Evolutionary conservation across 2,113 vertebrate species (phyloP).

Genomic region (Nothobranchius furzeri): DNA sequence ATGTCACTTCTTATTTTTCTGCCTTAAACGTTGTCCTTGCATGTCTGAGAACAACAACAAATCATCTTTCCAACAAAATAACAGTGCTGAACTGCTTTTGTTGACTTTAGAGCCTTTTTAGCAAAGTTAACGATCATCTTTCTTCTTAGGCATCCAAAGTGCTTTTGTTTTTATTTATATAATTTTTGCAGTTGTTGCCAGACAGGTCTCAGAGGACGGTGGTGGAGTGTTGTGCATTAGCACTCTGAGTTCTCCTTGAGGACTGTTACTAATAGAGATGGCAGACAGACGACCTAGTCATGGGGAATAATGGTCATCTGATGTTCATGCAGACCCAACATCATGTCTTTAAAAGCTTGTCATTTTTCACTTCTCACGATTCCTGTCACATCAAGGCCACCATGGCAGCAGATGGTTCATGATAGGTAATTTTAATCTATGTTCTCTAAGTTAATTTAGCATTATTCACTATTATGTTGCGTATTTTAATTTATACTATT

Average conservation of each 20-base stretch:
- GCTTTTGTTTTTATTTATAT: conserved; percentile 30
- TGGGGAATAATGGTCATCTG: conserved; percentile 41
- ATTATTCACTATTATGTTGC: too few relatives aligned
- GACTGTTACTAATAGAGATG: conserved; percentile 39
- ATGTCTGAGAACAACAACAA: background rate
- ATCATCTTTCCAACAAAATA: too few relatives aligned
- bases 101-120: background rate
- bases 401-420: conserved; percentile 4
- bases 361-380: conserved; percentile 10
- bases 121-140: background rate
- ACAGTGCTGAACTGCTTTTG: too few relatives aligned
- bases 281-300: conserved; percentile 47
- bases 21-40: background rate
- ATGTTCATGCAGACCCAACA: conserved; percentile 36
- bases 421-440: too few relatives aligned
- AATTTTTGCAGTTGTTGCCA: conserved; percentile 9
- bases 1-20: background rate
- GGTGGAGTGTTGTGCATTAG: conserved; percentile 66
- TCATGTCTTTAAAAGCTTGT: conserved; percentile 19
- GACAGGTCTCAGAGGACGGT: conserved; percentile 40
- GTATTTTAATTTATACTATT: too few relatives aligned
- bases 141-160: conserved; percentile 24
- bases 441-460: too few relatives aligned
- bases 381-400: conserved; percentile 9
- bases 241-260: conserved; percentile 50